phyloP scores from a whole-genome alignment of 2,113 vertebrate species.

The Mesocricetus auratus region DNA sequence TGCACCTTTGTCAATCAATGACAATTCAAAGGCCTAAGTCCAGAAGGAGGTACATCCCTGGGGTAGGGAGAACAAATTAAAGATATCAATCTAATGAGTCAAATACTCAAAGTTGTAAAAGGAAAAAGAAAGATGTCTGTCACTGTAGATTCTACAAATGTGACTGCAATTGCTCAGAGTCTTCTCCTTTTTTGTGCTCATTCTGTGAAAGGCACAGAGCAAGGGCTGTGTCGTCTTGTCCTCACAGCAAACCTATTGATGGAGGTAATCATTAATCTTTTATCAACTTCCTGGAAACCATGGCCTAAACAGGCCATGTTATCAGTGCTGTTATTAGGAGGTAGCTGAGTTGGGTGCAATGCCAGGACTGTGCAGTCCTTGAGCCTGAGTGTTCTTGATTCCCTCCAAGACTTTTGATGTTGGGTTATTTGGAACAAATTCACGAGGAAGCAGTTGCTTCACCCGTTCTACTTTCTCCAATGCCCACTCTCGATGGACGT shows the following conservation, averaged over 20 bases:
- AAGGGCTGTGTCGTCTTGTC: not conserved
- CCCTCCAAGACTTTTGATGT: not conserved
- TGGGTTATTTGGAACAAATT: not conserved
- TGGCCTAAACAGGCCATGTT: no score
- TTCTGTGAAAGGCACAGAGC: not conserved
- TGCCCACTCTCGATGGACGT: not conserved
- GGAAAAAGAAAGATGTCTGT: not conserved
- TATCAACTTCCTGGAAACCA: not conserved
- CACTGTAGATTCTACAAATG: not conserved
- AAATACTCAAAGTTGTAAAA: not conserved
- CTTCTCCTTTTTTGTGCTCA: not conserved
- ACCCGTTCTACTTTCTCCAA: not conserved
- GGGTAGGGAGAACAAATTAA: no score
- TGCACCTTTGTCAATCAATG: not conserved
- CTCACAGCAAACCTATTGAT: not conserved
- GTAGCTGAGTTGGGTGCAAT: not conserved
- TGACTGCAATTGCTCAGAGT: not conserved
- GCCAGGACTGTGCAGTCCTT: not conserved
- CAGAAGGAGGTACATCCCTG: fast-evolving
- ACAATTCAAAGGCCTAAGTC: fast-evolving
- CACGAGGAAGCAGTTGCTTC: not conserved
- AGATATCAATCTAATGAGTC: not conserved
- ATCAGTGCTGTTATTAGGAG: no score
- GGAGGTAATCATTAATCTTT: no score
- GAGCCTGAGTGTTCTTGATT: not conserved